Conservation (phyloP, 2,888 invertebrate genomes). For the Deroplatys truncata region DNA sequence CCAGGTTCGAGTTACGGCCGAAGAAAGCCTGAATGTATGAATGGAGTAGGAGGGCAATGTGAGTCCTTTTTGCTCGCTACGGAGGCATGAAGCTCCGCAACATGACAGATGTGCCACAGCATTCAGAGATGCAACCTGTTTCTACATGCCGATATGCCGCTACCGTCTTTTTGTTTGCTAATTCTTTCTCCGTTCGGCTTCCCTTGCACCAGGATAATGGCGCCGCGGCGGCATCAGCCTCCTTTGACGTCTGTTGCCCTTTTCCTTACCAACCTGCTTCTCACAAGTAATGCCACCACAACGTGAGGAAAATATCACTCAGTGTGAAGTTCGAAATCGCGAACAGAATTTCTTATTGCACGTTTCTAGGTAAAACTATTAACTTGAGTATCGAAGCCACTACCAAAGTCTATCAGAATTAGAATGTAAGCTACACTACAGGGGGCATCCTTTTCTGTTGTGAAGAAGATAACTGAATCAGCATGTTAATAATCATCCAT, state of each 20-base stretch:
- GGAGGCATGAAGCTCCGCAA: not conserved
- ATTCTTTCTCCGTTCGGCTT: not conserved
- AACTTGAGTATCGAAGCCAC: too few relatives aligned
- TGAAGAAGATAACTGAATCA: too few relatives aligned
- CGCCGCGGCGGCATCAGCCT: not conserved
- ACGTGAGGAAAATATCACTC: not conserved
- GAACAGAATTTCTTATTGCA: not conserved
- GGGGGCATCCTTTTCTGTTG: too few relatives aligned
- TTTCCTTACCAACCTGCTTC: not conserved
- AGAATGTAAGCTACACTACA: too few relatives aligned
- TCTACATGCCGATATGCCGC: not conserved
- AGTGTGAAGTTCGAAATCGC: not conserved
- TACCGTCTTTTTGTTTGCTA: not conserved
- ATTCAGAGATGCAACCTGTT: not conserved
- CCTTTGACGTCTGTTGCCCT: not conserved
- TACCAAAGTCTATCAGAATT: too few relatives aligned
- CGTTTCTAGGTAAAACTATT: not conserved
- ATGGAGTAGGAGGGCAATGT: not conserved
- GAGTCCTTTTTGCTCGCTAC: not conserved
- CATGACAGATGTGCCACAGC: not conserved
- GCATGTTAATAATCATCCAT: too few relatives aligned
- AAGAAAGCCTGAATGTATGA: too few relatives aligned
- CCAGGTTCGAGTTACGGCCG: too few relatives aligned
- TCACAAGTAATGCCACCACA: not conserved
- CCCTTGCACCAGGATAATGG: not conserved